Percentiles rank a stretch among this genome's conserved stretches.
Evolutionary conservation across 2,888 invertebrate species (phyloP).

Genomic region (Sminthurinus aureus): DNA sequence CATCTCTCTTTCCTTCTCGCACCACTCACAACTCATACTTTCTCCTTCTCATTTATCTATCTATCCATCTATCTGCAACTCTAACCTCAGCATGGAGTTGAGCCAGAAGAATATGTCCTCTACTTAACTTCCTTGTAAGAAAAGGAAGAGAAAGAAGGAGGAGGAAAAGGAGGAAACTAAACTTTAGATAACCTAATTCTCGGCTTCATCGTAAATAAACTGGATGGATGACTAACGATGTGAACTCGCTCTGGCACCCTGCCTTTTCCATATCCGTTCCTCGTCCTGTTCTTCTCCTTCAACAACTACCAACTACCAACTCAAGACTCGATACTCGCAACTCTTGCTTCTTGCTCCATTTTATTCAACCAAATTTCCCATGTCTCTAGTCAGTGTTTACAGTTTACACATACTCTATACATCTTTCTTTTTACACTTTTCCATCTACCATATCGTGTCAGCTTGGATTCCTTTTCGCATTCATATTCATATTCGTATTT

Average conservation of each 20-base stretch:
- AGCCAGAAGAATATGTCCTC: conserved; percentile 9
- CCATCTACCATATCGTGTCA: background rate
- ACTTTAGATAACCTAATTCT: conserved; percentile 39
- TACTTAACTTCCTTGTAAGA: background rate
- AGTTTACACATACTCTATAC: background rate
- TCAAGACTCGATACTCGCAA: background rate
- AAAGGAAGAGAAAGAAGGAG: background rate
- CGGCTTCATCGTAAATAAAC: conserved; percentile 44
- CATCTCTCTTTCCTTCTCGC: conserved; percentile 1
- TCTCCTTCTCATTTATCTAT: conserved; percentile 15
- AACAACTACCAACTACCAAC: background rate
- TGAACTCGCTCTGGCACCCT: conserved; percentile 40
- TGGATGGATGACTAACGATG: conserved; percentile 47
- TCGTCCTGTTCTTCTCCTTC: conserved; percentile 7
- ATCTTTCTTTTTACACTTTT: background rate
- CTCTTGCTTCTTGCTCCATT: background rate
- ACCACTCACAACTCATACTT: background rate
- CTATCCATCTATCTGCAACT: background rate
- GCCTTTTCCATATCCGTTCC: conserved; percentile 32
- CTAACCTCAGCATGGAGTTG: background rate
- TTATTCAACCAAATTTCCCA: background rate
- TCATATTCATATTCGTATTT: background rate
- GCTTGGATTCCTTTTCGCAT: background rate
- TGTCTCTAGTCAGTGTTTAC: background rate
- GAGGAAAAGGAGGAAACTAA: conserved; percentile 12